Evolutionary conservation across 2,888 invertebrate species (phyloP), one percentile per base, ranked within the genome.

Genomic region (Plebejus anna): DNA sequence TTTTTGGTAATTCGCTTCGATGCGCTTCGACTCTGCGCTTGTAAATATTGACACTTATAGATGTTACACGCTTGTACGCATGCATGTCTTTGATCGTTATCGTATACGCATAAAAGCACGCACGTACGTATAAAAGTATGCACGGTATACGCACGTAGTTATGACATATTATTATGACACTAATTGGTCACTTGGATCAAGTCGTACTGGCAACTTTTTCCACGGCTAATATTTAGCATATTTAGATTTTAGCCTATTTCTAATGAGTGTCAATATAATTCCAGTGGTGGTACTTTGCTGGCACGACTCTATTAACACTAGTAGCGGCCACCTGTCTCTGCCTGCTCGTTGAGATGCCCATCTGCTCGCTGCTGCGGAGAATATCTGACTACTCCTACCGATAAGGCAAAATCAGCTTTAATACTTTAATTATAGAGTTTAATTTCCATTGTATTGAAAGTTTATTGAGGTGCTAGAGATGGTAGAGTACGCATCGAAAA

Each of bases 281-380:
- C 38, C 86, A 95, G 95, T 89, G 94, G 80, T 86, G 93, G 59
- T 89, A 94, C 80, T 95, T 91, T 85, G 84, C 95, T 59, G 95
- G 95, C 22, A 90, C 94, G 1, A 82, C 89, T 0, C 47, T 91
- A 4, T 81, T 92, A 7, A 94, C 94, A 0, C 83, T 95, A 72
- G 78, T 83, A 0, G 88, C 85, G 2, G 88, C 95, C 3, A 84
- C 95, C 28, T 75, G 92, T 36, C 88, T 96, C 28, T 92, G 95
- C 1, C 84, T 96, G 72, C 84, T 95, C 55, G 94, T 95, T 76
- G 96, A 96, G 87, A 95, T 95, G 84, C 96, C 96, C 0, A 88
- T 94, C 82, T 94, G 94, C 81, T 94, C 94, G 36, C 82, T 95
- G 22, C 84, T 95, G 6, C 85, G 95, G 76, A 86, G 94, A 28